Base-by-base conservation (phyloP, 2,113 vertebrate genomes). In the Archocentrus centrarchus region DNA sequence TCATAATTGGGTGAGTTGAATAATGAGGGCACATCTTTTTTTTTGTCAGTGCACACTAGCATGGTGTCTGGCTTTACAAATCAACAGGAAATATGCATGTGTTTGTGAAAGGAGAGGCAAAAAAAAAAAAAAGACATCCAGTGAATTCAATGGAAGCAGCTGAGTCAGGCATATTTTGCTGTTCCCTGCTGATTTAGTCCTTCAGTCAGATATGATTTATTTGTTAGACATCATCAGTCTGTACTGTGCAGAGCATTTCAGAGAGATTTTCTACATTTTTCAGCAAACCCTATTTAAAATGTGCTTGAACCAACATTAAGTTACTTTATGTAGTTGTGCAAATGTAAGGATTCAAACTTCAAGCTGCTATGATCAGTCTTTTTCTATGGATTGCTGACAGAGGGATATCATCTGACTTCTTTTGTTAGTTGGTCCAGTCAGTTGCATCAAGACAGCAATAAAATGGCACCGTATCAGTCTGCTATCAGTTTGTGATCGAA, bases 1-100 rank as follows among this genome's bases (percentile, higher is more conserved):
- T 79, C 61, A 77, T 89, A 86, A 93, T 77, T 85, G 32, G 86
- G 81, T 60, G 50, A 18, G 80, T 84, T 86, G 88, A 80, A 87
- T 86, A 88, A 90, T 84, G 84, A 89, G 50, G 81, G 75, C 50
- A 17, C 60, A 30, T 89, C 77, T 81, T 70, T 61, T 91, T 91
- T 80, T 82, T 84, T 68, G 75, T 86, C 75, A 50, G 84, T 27
- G 35, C 68, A 62, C 30, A 57, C n/a, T 75, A 14, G 41, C 60
- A n/a, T 27, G 44, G 59, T 77, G 80, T 78, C 62, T 81, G 84
- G 17, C 37, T 83, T 81, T 20, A 73, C 84, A 78, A 41, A 62
- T 77, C 76, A 60, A 79, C 60, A 85, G 85, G 75, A 90, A 89
- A 79, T 50, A 11, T 30, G 30, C 1, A 3, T 27, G 37, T 35